Evolutionary conservation across 1,140 invertebrate species (phyloP).

Genomic region (Schlechtendalia chinensis): DNA sequence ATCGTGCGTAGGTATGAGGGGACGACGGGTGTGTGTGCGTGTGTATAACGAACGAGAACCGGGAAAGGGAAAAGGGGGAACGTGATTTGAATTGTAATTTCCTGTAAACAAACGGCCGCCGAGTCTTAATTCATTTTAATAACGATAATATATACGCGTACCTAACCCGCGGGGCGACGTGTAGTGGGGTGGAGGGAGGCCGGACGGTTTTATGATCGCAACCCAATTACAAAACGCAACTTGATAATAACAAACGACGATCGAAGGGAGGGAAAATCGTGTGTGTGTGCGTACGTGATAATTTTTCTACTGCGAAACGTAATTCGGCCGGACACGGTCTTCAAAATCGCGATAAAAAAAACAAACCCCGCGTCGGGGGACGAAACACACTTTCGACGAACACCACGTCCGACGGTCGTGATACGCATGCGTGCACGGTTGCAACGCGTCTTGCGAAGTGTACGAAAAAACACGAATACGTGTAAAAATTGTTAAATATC

Average conservation of each 20-base stretch:
- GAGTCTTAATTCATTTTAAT: conserved; percentile 29
- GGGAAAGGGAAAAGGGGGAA: background rate
- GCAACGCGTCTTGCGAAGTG: too few species aligned
- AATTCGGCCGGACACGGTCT: background rate
- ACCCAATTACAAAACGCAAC: conserved; percentile 28
- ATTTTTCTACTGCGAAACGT: background rate
- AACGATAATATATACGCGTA: background rate
- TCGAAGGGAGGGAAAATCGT: background rate
- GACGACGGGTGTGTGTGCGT: background rate
- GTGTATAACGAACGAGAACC: background rate
- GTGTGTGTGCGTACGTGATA: too few species aligned
- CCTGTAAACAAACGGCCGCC: conserved; percentile 34
- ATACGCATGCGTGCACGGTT: too few species aligned
- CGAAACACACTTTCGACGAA: too few species aligned
- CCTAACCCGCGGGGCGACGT: too few species aligned
- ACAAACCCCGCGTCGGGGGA: too few species aligned
- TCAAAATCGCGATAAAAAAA: too few species aligned
- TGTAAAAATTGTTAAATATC: too few species aligned
- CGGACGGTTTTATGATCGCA: conserved; percentile 14
- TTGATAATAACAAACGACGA: conserved; percentile 12
- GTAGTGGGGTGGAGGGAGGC: too few species aligned
- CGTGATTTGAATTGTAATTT: conserved; percentile 50
- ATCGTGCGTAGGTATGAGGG: background rate
- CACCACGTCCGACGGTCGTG: too few species aligned
- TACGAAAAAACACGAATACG: too few species aligned